phyloP scores from a whole-genome alignment of 2,797 vertebrate genomes.

The Rallus crepitans region DNA sequence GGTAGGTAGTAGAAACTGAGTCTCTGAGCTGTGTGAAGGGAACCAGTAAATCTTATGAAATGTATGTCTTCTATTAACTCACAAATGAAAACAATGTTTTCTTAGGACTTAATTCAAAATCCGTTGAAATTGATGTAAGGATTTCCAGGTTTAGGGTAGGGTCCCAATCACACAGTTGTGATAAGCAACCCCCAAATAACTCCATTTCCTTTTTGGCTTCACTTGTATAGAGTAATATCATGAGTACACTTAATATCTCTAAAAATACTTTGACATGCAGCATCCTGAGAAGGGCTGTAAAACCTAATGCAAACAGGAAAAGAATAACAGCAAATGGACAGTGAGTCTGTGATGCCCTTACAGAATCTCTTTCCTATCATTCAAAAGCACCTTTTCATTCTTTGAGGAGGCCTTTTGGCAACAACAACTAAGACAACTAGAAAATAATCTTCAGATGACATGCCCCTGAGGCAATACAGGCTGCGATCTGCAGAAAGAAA shows the following conservation, averaged over 20 bases:
- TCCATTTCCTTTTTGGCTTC: not conserved
- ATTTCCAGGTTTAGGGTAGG: not conserved
- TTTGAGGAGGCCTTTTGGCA: constrained; percentile 12
- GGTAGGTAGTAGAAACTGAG: not conserved
- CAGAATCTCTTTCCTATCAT: not conserved
- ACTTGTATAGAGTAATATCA: not conserved
- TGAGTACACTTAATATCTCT: not conserved
- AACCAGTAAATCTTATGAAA: not conserved
- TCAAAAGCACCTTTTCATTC: constrained; percentile 10
- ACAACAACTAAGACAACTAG: constrained; percentile 7
- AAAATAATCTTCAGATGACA: constrained; percentile 39
- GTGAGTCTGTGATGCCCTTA: not conserved
- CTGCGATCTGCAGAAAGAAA: not conserved
- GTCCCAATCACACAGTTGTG: not conserved
- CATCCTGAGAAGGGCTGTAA: not conserved
- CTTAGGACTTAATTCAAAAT: constrained; percentile 1
- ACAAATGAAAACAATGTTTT: not conserved
- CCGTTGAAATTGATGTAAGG: not conserved
- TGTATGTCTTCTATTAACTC: not conserved
- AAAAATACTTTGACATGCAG: not conserved
- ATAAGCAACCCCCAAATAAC: not conserved
- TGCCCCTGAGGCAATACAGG: not conserved
- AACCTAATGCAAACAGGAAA: not conserved
- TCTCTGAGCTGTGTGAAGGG: not conserved
- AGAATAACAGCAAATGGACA: not conserved